Evolutionary conservation across 2,113 vertebrate genomes (phyloP).

Genomic region (Eubucco bourcierii): DNA sequence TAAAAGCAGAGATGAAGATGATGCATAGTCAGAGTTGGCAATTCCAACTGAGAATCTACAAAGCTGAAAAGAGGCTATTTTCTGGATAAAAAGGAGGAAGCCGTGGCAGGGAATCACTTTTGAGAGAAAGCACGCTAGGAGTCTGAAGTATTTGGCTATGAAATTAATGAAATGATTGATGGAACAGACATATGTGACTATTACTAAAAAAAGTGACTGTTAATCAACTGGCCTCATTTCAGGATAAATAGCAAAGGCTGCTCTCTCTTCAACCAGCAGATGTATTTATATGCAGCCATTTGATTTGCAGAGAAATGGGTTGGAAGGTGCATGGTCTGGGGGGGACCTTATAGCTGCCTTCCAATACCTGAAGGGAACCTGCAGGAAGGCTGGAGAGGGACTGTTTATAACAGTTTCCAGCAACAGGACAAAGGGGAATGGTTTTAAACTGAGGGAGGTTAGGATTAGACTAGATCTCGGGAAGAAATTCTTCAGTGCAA

Average conservation of each 20-base stretch:
- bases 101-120: neutral
- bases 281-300: neutral
- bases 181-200: neutral
- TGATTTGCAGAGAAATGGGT: neutral
- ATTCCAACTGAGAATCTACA: neutral
- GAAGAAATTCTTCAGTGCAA: no score
- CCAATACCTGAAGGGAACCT: no score
- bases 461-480: no score
- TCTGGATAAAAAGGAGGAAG: neutral
- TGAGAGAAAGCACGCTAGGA: neutral
- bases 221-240: neutral
- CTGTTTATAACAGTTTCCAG: no score
- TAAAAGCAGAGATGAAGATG: neutral
- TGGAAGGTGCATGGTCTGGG: neutral
- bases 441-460: no score
- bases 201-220: neutral
- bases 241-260: neutral
- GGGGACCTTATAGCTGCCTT: no score
- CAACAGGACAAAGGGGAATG: no score
- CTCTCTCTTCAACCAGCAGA: neutral
- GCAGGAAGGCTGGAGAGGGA: no score
- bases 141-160: neutral
- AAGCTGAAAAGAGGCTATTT: neutral
- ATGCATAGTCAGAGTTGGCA: neutral
- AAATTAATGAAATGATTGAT: neutral